A percentile compares a stretch with the other conserved stretches of the same genome.
phyloP scores from a whole-genome alignment of 2,888 invertebrate species.

The Hoplodrina ambigua region DNA sequence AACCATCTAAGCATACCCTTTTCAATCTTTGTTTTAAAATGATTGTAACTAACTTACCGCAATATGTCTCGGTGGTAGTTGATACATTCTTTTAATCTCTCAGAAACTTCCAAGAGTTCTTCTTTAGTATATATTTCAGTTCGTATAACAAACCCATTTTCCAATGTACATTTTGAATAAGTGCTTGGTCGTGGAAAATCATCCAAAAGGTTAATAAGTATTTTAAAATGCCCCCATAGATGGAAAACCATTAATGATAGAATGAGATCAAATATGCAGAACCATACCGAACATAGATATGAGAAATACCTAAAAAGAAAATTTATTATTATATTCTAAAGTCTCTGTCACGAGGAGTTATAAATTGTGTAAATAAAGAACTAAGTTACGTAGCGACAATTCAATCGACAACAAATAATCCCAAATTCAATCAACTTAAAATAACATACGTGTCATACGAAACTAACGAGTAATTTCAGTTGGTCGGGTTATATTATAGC shows the following conservation, averaged over 20 bases:
- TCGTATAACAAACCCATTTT: slow-evolving; percentile 1
- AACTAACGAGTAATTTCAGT: too few relatives aligned
- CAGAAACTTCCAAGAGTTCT: slow-evolving; percentile 36
- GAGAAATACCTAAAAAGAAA: slow-evolving; percentile 12
- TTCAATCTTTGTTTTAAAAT: too few relatives aligned
- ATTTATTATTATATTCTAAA: not conserved
- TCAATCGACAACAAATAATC: too few relatives aligned
- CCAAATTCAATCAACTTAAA: too few relatives aligned
- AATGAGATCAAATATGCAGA: slow-evolving; percentile 32
- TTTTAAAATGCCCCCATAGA: slow-evolving; percentile 38
- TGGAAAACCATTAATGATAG: slow-evolving; percentile 28
- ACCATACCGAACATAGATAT: not conserved
- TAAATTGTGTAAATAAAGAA: too few relatives aligned
- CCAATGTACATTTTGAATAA: not conserved
- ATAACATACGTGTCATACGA: too few relatives aligned
- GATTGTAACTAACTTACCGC: slow-evolving; percentile 23
- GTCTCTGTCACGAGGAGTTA: too few relatives aligned
- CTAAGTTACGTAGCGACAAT: too few relatives aligned
- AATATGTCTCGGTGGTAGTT: slow-evolving; percentile 52
- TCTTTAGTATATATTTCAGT: slow-evolving; percentile 35
- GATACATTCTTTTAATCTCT: slow-evolving; percentile 47
- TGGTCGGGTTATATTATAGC: too few relatives aligned
- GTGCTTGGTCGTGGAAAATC: slow-evolving; percentile 35
- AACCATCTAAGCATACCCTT: too few relatives aligned
- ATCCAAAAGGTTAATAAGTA: slow-evolving; percentile 22